These are phyloP conservation scores for Bimastos eiseni DNA, from an alignment of 2,888 invertebrate genomes.

Conservation along the genomic window DNA sequence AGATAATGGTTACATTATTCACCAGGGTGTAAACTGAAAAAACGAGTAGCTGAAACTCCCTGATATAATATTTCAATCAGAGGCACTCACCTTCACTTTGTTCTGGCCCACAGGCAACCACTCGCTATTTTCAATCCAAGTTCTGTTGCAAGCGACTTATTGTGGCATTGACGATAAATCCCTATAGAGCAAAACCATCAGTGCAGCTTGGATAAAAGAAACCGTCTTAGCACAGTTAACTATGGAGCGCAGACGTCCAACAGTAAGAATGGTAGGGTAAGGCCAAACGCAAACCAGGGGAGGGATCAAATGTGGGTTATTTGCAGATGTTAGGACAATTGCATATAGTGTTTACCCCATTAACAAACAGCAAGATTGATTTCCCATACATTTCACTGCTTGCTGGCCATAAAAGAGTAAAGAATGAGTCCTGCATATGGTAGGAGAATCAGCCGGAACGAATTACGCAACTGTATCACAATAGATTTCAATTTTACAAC, in stretches of 20 bases:
- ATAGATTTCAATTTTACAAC: neutral
- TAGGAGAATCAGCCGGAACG: neutral
- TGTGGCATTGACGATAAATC: neutral
- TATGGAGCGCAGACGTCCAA: neutral
- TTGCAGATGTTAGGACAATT: too few species aligned
- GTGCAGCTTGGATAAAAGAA: neutral
- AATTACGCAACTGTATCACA: neutral
- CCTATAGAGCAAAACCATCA: neutral
- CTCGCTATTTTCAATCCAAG: neutral
- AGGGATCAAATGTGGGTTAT: too few species aligned
- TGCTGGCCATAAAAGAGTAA: too few species aligned
- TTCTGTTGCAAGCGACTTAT: neutral
- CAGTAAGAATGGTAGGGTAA: neutral
- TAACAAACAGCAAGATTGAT: neutral
- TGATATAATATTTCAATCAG: neutral
- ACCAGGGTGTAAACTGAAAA: neutral
- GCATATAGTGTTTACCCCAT: neutral
- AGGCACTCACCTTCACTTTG: neutral
- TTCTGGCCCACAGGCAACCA: neutral
- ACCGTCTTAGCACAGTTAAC: neutral
- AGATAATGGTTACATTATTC: too few species aligned
- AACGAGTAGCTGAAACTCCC: neutral
- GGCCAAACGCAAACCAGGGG: too few species aligned
- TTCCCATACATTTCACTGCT: too few species aligned
- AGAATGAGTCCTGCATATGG: too few species aligned